Percentiles rank a stretch among this genome's conserved stretches.
These are phyloP conservation scores for Echeneis naucrates DNA, from an alignment of 2,797 vertebrate genomes.

Conservation along the genomic window DNA sequence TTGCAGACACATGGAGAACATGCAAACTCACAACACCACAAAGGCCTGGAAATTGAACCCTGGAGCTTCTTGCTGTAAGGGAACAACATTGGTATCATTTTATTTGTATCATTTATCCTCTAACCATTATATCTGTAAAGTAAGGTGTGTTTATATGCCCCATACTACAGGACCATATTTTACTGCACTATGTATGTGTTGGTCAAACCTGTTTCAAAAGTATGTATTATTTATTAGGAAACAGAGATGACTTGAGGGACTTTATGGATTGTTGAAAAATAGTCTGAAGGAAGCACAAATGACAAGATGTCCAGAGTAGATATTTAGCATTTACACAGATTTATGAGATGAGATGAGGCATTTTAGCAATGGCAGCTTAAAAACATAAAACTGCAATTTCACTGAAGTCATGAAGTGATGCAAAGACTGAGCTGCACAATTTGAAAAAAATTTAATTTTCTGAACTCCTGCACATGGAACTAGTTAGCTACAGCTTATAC, in stretches of 20 bases:
- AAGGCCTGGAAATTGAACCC: too few species aligned
- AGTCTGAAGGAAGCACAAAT: not conserved
- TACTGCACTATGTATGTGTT: not conserved
- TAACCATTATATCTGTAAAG: not conserved
- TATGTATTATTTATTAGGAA: slow-evolving; percentile 1
- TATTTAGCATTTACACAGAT: not conserved
- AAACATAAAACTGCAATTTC: not conserved
- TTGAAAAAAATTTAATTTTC: not conserved
- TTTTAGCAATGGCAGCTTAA: too few species aligned
- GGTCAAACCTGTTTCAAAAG: not conserved
- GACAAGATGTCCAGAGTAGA: not conserved
- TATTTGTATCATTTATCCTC: not conserved
- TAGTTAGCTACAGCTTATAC: not conserved
- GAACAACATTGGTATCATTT: too few species aligned
- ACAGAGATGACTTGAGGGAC: not conserved
- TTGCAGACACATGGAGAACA: too few species aligned
- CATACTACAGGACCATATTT: not conserved
- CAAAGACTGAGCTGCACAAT: not conserved
- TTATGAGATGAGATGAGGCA: too few species aligned
- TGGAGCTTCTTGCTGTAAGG: too few species aligned
- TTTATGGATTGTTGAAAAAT: slow-evolving; percentile 1
- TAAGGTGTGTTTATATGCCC: not conserved
- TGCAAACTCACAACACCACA: too few species aligned
- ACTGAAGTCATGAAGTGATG: not conserved
- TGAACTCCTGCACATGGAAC: too few species aligned